Percentiles rank a stretch among this genome's conserved stretches.
These are phyloP conservation scores for Anarhynchus alexandrinus DNA, from an alignment of 2,113 vertebrate species.

Conservation along the genomic window DNA sequence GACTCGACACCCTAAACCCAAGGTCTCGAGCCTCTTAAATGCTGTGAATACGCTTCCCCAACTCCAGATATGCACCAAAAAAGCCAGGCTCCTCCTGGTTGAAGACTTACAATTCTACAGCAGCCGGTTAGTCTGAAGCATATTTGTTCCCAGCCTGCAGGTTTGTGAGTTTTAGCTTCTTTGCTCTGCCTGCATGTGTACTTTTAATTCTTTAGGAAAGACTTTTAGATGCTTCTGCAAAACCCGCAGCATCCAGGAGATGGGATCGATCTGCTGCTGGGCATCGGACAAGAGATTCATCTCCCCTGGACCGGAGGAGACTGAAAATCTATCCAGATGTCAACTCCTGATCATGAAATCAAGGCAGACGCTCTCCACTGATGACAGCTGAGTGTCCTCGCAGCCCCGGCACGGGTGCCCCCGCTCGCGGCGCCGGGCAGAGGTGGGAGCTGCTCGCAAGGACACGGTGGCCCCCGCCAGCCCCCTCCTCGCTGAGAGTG, in stretches of 20 bases:
- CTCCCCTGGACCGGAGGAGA: not conserved
- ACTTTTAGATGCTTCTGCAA: not conserved
- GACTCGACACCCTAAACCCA: not conserved
- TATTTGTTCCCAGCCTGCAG: not conserved
- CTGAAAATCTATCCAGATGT: conserved; percentile 27
- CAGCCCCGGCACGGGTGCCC: not conserved
- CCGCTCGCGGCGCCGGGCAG: not conserved
- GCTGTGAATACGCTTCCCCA: not conserved
- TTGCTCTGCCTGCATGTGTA: rapidly evolving
- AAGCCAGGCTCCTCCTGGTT: not conserved
- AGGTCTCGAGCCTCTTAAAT: rapidly evolving
- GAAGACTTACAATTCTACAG: not conserved
- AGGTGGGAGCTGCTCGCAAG: not conserved
- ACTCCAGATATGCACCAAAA: not conserved
- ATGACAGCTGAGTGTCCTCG: not conserved
- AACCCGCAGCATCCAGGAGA: not conserved
- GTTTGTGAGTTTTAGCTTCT: not conserved
- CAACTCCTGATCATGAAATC: not conserved
- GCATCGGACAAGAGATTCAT: not conserved
- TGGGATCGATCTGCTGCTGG: conserved; percentile 1
- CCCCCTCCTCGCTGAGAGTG: not conserved
- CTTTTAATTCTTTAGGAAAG: not conserved
- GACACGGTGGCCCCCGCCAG: rapidly evolving
- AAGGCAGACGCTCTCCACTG: rapidly evolving
- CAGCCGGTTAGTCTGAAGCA: not conserved